phyloP scores from a whole-genome alignment of 35 echinoderm and acorn worm species.

The Holothuria glaberrima region DNA sequence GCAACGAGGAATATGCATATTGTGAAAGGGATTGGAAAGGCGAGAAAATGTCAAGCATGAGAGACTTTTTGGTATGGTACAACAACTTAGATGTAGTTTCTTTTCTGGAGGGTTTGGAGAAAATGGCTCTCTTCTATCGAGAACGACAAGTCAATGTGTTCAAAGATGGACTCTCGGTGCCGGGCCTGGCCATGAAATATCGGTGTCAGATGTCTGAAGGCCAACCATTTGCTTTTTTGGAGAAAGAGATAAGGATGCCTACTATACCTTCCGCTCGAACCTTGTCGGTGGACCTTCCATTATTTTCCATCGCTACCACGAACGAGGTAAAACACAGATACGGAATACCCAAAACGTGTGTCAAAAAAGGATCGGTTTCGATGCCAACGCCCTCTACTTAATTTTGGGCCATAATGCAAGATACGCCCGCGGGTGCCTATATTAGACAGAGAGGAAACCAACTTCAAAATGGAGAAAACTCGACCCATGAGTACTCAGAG shows the following conservation, averaged over 20 bases:
- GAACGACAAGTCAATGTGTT: slow-evolving; percentile 38
- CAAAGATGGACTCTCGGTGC: slow-evolving; percentile 53
- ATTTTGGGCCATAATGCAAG: slow-evolving; percentile 67
- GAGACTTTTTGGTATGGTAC: slow-evolving; percentile 55
- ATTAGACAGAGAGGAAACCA: slow-evolving; percentile 28
- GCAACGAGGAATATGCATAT: slow-evolving; percentile 34
- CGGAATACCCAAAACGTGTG: slow-evolving; percentile 46
- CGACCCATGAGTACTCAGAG: neutral
- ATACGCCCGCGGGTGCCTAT: slow-evolving; percentile 64
- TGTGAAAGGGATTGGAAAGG: slow-evolving; percentile 13
- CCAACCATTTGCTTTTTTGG: neutral
- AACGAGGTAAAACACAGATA: slow-evolving; percentile 53
- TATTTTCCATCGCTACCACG: slow-evolving; percentile 63
- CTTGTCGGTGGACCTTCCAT: slow-evolving; percentile 67
- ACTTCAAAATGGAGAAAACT: slow-evolving; percentile 35
- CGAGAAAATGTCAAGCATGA: slow-evolving; percentile 40
- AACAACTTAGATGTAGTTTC: slow-evolving; percentile 31
- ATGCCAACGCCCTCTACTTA: slow-evolving; percentile 69
- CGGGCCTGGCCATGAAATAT: slow-evolving; percentile 41
- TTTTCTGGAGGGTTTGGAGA: slow-evolving; percentile 38
- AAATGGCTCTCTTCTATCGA: slow-evolving; percentile 45
- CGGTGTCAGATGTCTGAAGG: slow-evolving; percentile 12
- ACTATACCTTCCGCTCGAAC: slow-evolving; percentile 38
- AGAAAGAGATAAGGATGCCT: slow-evolving; percentile 22
- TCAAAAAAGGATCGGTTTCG: slow-evolving; percentile 53